phyloP scores from a whole-genome alignment of 1,140 invertebrate species.

The Alviniconcha marisindica region DNA sequence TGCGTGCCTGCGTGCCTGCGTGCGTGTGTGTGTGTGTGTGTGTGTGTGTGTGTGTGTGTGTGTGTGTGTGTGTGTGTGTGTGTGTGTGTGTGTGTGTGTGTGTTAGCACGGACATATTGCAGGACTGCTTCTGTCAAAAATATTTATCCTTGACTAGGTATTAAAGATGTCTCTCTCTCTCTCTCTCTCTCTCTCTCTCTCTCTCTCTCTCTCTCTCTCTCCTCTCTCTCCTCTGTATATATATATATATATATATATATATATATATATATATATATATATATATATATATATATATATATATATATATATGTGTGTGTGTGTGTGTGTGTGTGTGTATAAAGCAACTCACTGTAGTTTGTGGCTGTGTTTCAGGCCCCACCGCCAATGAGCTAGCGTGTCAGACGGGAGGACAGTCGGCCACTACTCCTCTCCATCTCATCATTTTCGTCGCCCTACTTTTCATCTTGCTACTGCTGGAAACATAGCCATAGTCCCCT shows the following conservation, averaged over 20 bases:
- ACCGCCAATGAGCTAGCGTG: neutral
- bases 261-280: neutral
- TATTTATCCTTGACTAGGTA: neutral
- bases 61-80: conserved; percentile 5
- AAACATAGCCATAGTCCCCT: neutral
- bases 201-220: neutral
- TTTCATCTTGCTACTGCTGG: neutral
- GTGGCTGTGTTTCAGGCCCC: neutral
- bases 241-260: neutral
- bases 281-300: neutral
- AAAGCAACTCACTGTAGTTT: neutral
- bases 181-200: too few species aligned
- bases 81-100: conserved; percentile 9
- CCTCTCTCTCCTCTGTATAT: neutral
- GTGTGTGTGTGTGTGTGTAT: neutral
- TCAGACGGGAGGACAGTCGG: neutral
- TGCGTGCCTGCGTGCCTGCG: neutral
- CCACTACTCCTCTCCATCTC: neutral
- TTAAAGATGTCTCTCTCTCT: too few species aligned
- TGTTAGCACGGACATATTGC: neutral
- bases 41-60: neutral
- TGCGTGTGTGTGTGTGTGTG: neutral
- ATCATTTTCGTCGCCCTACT: neutral
- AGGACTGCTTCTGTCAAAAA: neutral
- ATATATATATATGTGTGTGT: neutral